Percentiles rank a stretch among this genome's conserved stretches.
These are phyloP conservation scores for Steinernema scapterisci DNA, from an alignment of 2,888 invertebrate species.

Conservation along the genomic window DNA sequence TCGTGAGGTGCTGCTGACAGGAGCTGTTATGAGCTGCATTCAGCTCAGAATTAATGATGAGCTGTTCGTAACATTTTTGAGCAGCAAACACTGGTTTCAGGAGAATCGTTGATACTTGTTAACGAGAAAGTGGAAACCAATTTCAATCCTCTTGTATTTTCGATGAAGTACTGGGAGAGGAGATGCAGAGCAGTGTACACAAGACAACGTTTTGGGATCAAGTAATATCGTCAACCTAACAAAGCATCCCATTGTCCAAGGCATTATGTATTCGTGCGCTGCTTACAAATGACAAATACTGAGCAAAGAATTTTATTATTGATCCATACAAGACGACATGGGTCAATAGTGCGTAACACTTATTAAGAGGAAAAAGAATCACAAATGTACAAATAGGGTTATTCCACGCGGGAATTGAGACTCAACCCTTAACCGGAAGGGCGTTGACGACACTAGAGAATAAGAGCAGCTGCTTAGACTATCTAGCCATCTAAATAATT, in stretches of 20 bases:
- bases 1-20: no score
- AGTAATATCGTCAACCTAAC: no score
- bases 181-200: no score
- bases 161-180: no score
- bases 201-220: no score
- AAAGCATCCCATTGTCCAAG: no score
- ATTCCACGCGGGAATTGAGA: conserved; percentile 13
- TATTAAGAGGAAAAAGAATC: conserved; percentile 2
- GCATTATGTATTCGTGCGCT: no score
- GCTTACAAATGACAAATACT: background rate
- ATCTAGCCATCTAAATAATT: background rate
- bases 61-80: no score
- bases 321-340: background rate
- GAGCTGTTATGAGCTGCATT: no score
- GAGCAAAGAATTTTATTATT: conserved; percentile 21
- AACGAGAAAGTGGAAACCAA: background rate
- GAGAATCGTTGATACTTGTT: background rate
- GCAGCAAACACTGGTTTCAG: no score
- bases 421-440: conserved; percentile 30
- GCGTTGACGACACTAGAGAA: conserved; percentile 14
- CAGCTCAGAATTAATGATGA: no score
- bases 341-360: conserved; percentile 1
- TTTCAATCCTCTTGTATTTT: no score
- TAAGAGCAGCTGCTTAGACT: background rate
- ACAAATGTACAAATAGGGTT: conserved; percentile 21